Evolutionary conservation across 2,888 invertebrate genomes (phyloP).

Genomic region (Leptinotarsa peninsularis): DNA sequence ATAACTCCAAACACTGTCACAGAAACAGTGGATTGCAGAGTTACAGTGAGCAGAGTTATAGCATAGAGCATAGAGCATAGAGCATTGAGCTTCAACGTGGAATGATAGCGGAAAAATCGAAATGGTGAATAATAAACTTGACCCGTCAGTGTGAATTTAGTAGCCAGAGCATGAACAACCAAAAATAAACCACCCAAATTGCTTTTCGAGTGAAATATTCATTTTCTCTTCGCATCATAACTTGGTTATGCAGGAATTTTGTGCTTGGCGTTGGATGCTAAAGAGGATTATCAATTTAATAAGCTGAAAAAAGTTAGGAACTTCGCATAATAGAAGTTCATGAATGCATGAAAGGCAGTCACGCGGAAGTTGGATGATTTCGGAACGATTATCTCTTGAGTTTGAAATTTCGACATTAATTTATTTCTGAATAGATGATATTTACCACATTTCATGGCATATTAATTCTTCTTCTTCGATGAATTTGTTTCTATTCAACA

Average conservation of each 20-base stretch:
- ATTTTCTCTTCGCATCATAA: background rate
- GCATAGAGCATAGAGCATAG: too few species aligned
- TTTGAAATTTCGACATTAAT: conserved; percentile 7
- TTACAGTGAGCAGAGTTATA: too few species aligned
- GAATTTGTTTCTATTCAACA: background rate
- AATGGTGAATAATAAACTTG: too few species aligned
- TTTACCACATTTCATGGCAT: background rate
- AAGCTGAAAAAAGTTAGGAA: conserved; percentile 1
- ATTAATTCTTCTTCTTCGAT: conserved; percentile 8
- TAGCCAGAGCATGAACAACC: too few species aligned
- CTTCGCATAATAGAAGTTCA: conserved; percentile 3
- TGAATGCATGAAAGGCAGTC: conserved; percentile 11
- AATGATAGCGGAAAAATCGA: too few species aligned
- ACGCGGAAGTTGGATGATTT: background rate
- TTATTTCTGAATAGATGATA: background rate
- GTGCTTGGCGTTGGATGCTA: background rate
- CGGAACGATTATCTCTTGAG: background rate
- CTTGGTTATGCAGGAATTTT: background rate
- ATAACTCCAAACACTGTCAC: too few species aligned
- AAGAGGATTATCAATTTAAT: conserved; percentile 10
- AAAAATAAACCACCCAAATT: background rate
- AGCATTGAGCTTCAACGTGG: too few species aligned
- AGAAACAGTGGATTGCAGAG: too few species aligned
- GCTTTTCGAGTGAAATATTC: background rate
- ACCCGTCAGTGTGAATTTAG: too few species aligned